Conservation (phyloP, 2,113 vertebrate genomes). For the Felis catus region F.catus_Fca126_mat1.0 CM031420.1:119577501-119578000, state of each 20-base stretch:
- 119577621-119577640: neutral
- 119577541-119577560: neutral
- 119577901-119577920: neutral
- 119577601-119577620: neutral
- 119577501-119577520: neutral
- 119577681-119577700: neutral
- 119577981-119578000: neutral
- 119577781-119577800: neutral
- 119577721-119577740: neutral
- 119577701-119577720: neutral
- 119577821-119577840: neutral
- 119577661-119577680: neutral
- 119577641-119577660: neutral
- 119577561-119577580: neutral
- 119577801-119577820: neutral
- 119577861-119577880: neutral
- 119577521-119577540: neutral
- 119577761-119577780: neutral
- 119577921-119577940: neutral
- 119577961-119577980: neutral
- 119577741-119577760: neutral
- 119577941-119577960: neutral
- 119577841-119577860: neutral
- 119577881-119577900: neutral
- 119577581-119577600: neutral